These are phyloP conservation scores for Corythornis leucogaster DNA, from an alignment of 2,797 vertebrate genomes.

Conservation along the genomic window DNA sequence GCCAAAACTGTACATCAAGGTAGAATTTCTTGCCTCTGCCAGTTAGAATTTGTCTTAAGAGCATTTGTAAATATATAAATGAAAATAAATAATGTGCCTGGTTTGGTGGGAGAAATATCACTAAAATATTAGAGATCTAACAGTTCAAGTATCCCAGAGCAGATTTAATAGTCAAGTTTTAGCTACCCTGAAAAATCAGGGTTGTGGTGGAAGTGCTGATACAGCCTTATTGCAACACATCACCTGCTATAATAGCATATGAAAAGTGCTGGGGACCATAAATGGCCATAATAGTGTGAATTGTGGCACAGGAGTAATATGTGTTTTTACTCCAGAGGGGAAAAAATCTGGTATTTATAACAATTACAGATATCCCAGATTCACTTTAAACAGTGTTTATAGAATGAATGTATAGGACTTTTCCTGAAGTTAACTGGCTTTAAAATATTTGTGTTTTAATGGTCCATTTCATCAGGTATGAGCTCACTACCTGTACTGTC, in stretches of 20 bases:
- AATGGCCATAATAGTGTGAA: neutral
- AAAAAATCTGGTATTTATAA: neutral
- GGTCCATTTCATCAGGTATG: conserved; percentile 34
- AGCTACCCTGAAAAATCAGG: conserved; percentile 16
- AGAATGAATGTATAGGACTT: conserved; percentile 56
- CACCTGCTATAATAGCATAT: conserved; percentile 7
- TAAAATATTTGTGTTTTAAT: conserved; percentile 55
- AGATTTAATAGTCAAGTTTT: conserved; percentile 15
- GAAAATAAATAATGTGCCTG: conserved; percentile 48
- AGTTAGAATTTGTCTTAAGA: conserved; percentile 60
- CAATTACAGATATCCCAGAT: conserved; percentile 3
- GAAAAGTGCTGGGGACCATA: conserved; percentile 26
- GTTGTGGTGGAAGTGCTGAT: conserved; percentile 19
- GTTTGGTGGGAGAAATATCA: conserved; percentile 22
- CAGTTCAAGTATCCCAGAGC: conserved; percentile 11
- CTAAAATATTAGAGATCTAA: neutral
- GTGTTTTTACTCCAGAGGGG: neutral
- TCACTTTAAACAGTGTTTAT: conserved; percentile 50
- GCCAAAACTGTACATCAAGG: conserved; percentile 62
- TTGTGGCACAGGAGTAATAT: neutral
- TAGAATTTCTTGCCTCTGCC: conserved; percentile 58
- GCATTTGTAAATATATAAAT: conserved; percentile 31
- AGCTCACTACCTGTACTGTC: conserved; percentile 39
- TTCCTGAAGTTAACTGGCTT: conserved; percentile 60
- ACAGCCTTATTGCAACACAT: conserved; percentile 1